A percentile compares a stretch with the other conserved stretches of the same genome.
phyloP scores from a whole-genome alignment of 2,888 invertebrate genomes.

The Sceliomorpha sp. region DNA sequence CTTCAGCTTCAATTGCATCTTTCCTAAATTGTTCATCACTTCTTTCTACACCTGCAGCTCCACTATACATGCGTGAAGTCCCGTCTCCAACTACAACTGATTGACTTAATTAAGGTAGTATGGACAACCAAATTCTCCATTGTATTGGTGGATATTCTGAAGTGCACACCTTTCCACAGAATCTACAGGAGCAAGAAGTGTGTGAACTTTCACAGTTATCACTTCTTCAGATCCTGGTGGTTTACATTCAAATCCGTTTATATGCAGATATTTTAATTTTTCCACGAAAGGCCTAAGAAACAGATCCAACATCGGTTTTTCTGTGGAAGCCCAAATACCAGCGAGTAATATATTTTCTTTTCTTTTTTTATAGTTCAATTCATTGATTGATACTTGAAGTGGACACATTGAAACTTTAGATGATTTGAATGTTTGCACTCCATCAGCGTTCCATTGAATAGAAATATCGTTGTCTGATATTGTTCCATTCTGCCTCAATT shows the following conservation, averaged over 20 bases:
- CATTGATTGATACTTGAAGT: slow-evolving; percentile 42
- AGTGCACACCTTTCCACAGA: slow-evolving; percentile 25
- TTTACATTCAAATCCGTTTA: slow-evolving; percentile 15
- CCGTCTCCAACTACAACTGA: slow-evolving; percentile 21
- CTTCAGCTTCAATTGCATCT: slow-evolving; percentile 3
- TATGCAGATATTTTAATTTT: slow-evolving; percentile 28
- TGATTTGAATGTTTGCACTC: slow-evolving; percentile 48
- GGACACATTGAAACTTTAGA: slow-evolving; percentile 44
- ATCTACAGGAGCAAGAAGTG: no score
- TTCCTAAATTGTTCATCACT: not conserved
- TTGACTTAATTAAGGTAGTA: slow-evolving; percentile 31
- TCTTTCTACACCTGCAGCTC: slow-evolving; percentile 8
- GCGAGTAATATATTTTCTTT: slow-evolving; percentile 37
- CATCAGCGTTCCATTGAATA: slow-evolving; percentile 48
- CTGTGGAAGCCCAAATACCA: slow-evolving; percentile 32
- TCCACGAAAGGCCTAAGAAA: slow-evolving; percentile 28
- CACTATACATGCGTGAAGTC: slow-evolving; percentile 9
- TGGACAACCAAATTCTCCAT: slow-evolving; percentile 34
- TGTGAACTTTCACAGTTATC: slow-evolving; percentile 28
- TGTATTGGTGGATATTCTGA: slow-evolving; percentile 37
- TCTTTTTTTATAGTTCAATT: slow-evolving; percentile 26
- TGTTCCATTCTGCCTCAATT: slow-evolving; percentile 7
- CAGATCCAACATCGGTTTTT: slow-evolving; percentile 15
- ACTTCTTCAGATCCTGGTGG: slow-evolving; percentile 7
- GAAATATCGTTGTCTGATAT: slow-evolving; percentile 21